Base-by-base conservation (phyloP, 2,888 invertebrate genomes). In the Andrena chrysosceles region DNA sequence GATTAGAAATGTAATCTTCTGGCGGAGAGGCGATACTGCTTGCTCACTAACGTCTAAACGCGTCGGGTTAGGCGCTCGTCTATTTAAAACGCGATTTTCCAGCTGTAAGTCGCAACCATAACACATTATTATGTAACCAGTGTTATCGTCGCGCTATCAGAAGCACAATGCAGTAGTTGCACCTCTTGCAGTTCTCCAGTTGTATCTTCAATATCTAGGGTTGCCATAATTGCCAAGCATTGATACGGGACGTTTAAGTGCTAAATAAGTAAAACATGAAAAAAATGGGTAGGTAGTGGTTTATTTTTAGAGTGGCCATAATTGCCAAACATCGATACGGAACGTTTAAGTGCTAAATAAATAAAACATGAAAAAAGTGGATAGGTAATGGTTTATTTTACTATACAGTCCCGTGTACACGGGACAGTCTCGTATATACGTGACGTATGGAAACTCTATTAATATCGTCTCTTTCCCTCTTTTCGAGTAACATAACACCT, bases 61-160 rank as follows among this genome's bases (percentile, higher is more conserved):
- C 4, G 10, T 23, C 26, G 23, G 8, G 59, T 35, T 42, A 4
- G 16, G 26, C 33, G 42, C 26, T 48, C 16, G 33, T 63, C 29
- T 60, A 31, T 54, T 77, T 70, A 35, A 64, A 79, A 64, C 64
- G 2, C 52, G 31, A 23, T 35, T 69, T 64, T 31, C 64, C 23
- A 31, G 26, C n/a, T 7, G 31, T 26, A 13, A 49, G 23, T 64
- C 49, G 16, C 69, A 52, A 77, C 29, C 33, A 49, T 20, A 23
- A 67, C 26, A 20, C 7, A n/a, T 1, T n/a, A 42, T 81, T 78
- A 72, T 49, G 48, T 59, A 81, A 81, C 23, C 49, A 10, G 26
- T 73, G 75, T 69, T 68, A 49, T 33, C 54, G 48, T 31, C 56
- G 16, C n/a, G 62, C 56, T 77, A 78, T 78, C 78, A 68, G 35